These are phyloP conservation scores for Hydrolagus colliei DNA, from an alignment of 2,797 vertebrate species.

Conservation along the genomic window DNA sequence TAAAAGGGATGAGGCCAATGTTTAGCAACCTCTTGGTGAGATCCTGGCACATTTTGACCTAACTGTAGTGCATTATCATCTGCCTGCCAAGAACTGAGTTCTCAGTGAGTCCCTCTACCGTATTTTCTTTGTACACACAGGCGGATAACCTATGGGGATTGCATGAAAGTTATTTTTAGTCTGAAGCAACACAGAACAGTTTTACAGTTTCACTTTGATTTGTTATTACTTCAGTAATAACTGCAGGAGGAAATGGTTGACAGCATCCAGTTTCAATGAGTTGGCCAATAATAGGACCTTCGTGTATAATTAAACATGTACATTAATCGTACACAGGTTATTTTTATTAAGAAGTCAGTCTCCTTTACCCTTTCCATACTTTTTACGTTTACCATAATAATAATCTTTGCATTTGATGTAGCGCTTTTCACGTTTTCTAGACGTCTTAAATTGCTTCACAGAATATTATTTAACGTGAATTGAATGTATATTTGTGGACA, in stretches of 20 bases:
- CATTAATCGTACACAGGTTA: not conserved
- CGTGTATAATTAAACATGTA: not conserved
- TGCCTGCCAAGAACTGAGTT: not conserved
- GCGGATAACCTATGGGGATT: not conserved
- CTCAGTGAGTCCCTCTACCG: not conserved
- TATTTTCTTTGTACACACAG: not conserved
- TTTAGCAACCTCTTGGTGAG: too few species aligned
- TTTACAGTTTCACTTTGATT: not conserved
- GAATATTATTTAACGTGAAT: too few species aligned
- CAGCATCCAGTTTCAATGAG: not conserved
- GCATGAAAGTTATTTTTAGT: not conserved
- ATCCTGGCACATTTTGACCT: too few species aligned
- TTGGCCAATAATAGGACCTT: not conserved
- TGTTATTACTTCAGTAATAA: not conserved
- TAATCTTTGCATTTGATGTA: too few species aligned
- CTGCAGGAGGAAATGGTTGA: not conserved
- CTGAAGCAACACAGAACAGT: not conserved
- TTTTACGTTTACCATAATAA: too few species aligned
- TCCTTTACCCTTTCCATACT: not conserved
- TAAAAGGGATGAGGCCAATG: not conserved
- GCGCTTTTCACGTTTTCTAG: too few species aligned
- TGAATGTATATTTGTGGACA: too few species aligned
- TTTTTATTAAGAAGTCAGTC: not conserved
- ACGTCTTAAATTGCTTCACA: too few species aligned
- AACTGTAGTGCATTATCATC: not conserved